Evolutionary conservation across 1,140 invertebrate genomes (phyloP), one percentile per base, ranked within the genome.

Genomic region (Drosophila trapezifrons): DNA sequence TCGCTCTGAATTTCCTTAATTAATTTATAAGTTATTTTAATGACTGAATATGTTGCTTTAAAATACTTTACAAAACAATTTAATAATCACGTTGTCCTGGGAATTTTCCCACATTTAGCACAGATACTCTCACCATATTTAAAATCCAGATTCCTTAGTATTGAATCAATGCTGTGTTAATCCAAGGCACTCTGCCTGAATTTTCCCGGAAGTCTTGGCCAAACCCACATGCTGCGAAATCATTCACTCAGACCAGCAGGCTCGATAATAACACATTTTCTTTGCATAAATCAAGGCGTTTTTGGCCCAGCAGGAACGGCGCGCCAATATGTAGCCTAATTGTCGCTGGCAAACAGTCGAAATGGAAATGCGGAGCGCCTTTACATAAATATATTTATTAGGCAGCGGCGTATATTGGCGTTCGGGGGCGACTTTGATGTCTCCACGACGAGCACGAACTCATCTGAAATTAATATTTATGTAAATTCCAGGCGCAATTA

Each of bases 351-450:
- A 52, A 66, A 55, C 56, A 70, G 57, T 72, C 47, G 27, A 69
- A 87, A 89, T 71, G 55, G 75, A 70, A 63, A 47, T 54, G 18
- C 18, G 63, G 42, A 87, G 76, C 65, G 70, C 60, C 79, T 83
- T 89, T 83, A 65, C 84, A 87, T 87, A 87, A 87, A 87, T 77
- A 71, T 70, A 77, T 80, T 83, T 87, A 89, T 83, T 62, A 79
- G 64, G 25, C 43, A 46, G 42, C 49, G 56, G 56, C 18, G 13
- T 51, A 29, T 51, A 77, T 78, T 63, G 74, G 56, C 47, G 55
- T 64, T 46, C 8, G 25, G 25, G 47, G 42, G 59, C 42, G 52
- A 12, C 79, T 86, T 87, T 86, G 83, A 86, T 77, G 76, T 83
- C 47, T 47, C 17, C 42, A 71, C n/a, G 60, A 57, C 42, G 42